Evolutionary conservation across 2,113 vertebrate genomes (phyloP).

Genomic region (Ptyas mucosa): DNA sequence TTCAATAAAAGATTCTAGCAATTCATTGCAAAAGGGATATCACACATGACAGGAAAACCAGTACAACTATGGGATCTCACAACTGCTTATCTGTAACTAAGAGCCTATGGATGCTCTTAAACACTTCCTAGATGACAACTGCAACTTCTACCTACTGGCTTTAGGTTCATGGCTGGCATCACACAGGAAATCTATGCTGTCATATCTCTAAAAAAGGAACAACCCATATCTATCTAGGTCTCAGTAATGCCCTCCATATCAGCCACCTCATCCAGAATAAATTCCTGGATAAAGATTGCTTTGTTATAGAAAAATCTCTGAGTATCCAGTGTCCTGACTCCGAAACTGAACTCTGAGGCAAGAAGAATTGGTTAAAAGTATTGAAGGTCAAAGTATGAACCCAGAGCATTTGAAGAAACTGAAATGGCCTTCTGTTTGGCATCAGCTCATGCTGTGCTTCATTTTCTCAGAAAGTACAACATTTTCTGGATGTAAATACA

Average conservation of each 20-base stretch:
- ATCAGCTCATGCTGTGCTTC: background rate
- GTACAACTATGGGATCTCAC: background rate
- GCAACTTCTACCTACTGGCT: too few species aligned
- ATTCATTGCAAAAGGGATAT: background rate
- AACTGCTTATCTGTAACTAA: background rate
- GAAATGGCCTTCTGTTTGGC: background rate
- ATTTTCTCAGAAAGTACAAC: background rate
- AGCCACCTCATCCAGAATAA: too few species aligned
- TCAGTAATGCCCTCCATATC: too few species aligned
- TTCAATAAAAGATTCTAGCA: background rate
- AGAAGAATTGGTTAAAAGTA: background rate
- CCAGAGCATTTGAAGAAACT: background rate
- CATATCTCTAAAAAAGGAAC: too few species aligned
- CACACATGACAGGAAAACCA: background rate
- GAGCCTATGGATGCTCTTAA: too few species aligned
- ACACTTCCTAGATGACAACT: too few species aligned
- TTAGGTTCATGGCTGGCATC: too few species aligned
- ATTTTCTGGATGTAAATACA: background rate
- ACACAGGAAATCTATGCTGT: too few species aligned
- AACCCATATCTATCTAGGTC: too few species aligned
- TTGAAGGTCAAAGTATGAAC: background rate
- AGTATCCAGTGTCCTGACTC: background rate
- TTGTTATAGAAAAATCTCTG: background rate
- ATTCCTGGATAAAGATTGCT: background rate
- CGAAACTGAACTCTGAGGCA: background rate